A percentile compares a stretch with the other conserved stretches of the same genome.
phyloP scores from a whole-genome alignment of 2,797 vertebrate genomes.

The Microcaecilia unicolor region DNA sequence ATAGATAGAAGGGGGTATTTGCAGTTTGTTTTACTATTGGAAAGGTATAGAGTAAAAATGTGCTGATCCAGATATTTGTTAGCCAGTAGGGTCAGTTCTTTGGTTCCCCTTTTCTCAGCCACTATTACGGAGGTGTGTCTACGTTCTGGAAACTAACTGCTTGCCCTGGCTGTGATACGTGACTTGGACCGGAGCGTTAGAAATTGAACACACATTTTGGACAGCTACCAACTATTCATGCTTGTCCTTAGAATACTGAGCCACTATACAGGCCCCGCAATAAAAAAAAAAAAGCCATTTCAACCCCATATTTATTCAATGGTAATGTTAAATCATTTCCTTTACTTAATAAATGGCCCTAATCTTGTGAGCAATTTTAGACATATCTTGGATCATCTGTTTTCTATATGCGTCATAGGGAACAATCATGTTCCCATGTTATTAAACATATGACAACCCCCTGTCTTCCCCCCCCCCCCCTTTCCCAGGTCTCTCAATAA shows the following conservation, averaged over 20 bases:
- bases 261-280: background rate
- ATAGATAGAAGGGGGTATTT: too few relatives aligned
- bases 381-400: slow-evolving; percentile 38
- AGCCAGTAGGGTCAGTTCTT: too few relatives aligned
- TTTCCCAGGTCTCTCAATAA: slow-evolving; percentile 42
- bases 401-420: slow-evolving; percentile 47
- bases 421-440: slow-evolving; percentile 63
- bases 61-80: too few relatives aligned
- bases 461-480: slow-evolving; percentile 22
- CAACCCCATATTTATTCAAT: background rate
- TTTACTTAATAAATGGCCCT: slow-evolving; percentile 10
- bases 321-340: background rate
- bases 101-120: too few relatives aligned
- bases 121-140: too few relatives aligned
- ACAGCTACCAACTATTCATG: too few relatives aligned
- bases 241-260: background rate
- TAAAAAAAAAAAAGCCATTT: slow-evolving; percentile 1
- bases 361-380: slow-evolving; percentile 25
- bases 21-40: too few relatives aligned
- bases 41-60: too few relatives aligned
- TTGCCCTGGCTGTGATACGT: too few relatives aligned
- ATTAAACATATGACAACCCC: slow-evolving; percentile 50
- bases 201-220: too few relatives aligned
- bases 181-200: too few relatives aligned
- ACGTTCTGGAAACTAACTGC: too few relatives aligned